Base-by-base conservation (phyloP, 2,888 invertebrate species). In the Cenopis cana region DNA sequence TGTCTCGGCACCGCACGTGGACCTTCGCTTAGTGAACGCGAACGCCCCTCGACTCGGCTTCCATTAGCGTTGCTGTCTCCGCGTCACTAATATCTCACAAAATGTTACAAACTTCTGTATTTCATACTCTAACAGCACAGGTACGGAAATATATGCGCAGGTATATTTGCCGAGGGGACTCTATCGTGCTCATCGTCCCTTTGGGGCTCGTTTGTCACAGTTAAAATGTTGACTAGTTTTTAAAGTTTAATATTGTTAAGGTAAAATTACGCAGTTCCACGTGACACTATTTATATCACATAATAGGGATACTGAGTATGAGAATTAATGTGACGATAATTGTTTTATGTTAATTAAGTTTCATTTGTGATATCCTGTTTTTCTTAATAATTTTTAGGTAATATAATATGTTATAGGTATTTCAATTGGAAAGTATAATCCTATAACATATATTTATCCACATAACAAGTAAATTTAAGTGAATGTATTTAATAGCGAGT, bases 201-300 rank as follows among this genome's bases (percentile, higher is more conserved):
- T 60, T 69, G 78, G 80, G 81, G 61, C 72, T 78, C 75, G 81
- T 83, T 78, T 74, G 76, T 82, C 81, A 84, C 79, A 81, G 79
- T 82, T 79, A 82, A 80, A 76, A 74, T 46, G 60, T 54, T 69
- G 54, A 56, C 60, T 69, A 65, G 54, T 74, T 74, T 74, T 74
- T 64, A 74, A 69, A 74, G 71, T 60, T 18, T 56, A 52, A 69
- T 59, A 65, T 52, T 52, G 46, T 54, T 55, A 49, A 36, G 18
- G 49, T 64, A 50, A 38, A 49, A 66, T 46, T 55, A 46, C 20
- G 64, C n/a, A 38, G 52, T 38, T 54, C 6, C 52, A 54, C n/a
- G 36, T 10, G 38, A 36, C 20, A 41, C 41, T n/a, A 29, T 29
- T 46, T 60, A 29, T 60, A 17, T n/a, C 8, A 24, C 46, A 46